Evolutionary conservation across 2,797 vertebrate species (phyloP), one percentile per base, ranked within the genome.

Genomic region (Acanthurus leucopareius): DNA sequence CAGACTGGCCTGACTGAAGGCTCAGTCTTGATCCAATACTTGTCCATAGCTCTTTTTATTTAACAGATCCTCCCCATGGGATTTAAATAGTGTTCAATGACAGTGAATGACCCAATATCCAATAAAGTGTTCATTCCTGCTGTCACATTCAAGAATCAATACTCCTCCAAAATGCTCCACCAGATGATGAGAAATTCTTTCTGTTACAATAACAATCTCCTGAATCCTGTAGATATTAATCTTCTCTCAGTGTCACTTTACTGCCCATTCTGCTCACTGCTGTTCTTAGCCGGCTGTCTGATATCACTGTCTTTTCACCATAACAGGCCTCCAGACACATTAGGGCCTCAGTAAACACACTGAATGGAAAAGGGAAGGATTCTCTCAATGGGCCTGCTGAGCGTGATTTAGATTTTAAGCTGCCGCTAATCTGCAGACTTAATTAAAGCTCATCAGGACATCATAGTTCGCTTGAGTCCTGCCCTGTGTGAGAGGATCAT

Each of bases 401-500:
- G 90, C 72, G 45, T 57, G 88, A 80, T 77, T 88, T 86, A 74
- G 77, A 87, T 82, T 87, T 80, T 64, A 83, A 89, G 80, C 75
- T 69, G 62, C 72, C 32, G 4, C 86, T 94, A 91, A 93, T 92
- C 91, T 91, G 77, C 74, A 73, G 91, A 81, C 87, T 89, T 95
- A 92, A 95, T 94, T 92, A 92, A 84, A 88, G 84, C 90, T 92
- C 88, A 82, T 92, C 92, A 91, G 92, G 87, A 91, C 86, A 82
- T 81, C 54, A 51, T 83, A 81, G 86, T 74, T 57, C 11, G 10
- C 78, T 48, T 9, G 68, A 47, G 76, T 47, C 35, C 40, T n/a
- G 72, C 57, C 22, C 76, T 59, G 63, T 68, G 80, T 75, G 88
- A 88, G 57, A 75, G 80, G 79, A 92, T 88, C 91, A 88, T 74